Evolutionary conservation across 2,888 invertebrate genomes (phyloP).

Genomic region (Ashinkailepas kermadecensis): DNA sequence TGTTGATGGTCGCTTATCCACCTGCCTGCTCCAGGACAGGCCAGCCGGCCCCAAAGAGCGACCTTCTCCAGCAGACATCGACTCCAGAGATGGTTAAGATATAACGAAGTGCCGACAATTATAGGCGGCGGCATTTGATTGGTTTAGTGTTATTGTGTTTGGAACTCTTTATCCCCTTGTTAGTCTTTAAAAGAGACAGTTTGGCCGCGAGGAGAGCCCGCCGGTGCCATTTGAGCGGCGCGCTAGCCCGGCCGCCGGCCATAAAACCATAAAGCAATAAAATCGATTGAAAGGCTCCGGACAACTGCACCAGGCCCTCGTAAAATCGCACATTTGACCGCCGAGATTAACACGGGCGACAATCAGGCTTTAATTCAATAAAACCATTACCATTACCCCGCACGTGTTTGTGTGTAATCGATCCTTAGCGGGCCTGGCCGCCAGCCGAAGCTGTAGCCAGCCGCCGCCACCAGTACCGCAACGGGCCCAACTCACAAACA

Average conservation of each 20-base stretch:
- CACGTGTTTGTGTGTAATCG: constrained; percentile 22
- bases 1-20: no score
- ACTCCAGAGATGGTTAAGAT: constrained; percentile 6
- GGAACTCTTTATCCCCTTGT: constrained; percentile 24
- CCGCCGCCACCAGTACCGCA: no score
- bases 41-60: constrained; percentile 10
- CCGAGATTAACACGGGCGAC: constrained; percentile 22
- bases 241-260: constrained; percentile 1
- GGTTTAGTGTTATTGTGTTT: constrained; percentile 21
- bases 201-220: background rate
- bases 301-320: constrained; percentile 11
- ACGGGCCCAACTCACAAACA: no score
- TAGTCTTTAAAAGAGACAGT: constrained; percentile 7
- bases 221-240: background rate
- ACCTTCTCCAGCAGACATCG: background rate
- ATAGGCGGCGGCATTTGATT: constrained; percentile 16
- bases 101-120: constrained; percentile 19
- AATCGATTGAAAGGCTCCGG: constrained; percentile 21
- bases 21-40: background rate
- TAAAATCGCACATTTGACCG: constrained; percentile 17
- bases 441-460: no score
- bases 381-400: constrained; percentile 23
- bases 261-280: constrained; percentile 18
- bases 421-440: no score
- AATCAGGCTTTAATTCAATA: constrained; percentile 23